Conservation (phyloP, 2,888 invertebrate species). For the Flexamia atlantica region DNA sequence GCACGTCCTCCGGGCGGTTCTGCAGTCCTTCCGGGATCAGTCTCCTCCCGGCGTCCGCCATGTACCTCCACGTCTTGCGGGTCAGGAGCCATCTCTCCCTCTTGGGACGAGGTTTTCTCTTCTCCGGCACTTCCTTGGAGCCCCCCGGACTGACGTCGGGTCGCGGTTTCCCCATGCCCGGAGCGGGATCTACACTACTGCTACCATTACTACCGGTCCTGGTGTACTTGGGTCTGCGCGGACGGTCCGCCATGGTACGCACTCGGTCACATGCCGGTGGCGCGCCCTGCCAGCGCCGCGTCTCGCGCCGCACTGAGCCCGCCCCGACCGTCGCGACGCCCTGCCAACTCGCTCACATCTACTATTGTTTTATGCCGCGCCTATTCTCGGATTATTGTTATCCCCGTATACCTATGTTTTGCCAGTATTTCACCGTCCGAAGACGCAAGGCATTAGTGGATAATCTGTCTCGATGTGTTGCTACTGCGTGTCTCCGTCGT, state of each 20-base stretch:
- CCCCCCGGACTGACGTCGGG: constrained; percentile 43
- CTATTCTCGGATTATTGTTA: constrained; percentile 58
- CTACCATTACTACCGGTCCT: constrained; percentile 41
- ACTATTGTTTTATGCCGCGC: constrained; percentile 58
- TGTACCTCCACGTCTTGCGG: constrained; percentile 93
- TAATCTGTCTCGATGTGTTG: not conserved
- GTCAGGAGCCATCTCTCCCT: constrained; percentile 93
- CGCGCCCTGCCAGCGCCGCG: constrained; percentile 21
- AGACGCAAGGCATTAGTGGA: not conserved
- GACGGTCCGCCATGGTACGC: constrained; percentile 46
- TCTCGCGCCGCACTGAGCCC: constrained; percentile 19
- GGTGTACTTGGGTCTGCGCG: constrained; percentile 15
- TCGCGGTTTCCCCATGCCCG: constrained; percentile 49
- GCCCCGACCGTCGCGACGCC: constrained; percentile 27
- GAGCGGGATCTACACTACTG: not conserved
- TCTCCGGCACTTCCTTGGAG: constrained; percentile 71
- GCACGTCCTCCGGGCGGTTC: constrained; percentile 86
- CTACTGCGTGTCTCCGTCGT: not conserved
- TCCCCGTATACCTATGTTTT: constrained; percentile 50
- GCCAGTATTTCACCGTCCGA: constrained; percentile 43
- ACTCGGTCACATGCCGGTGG: constrained; percentile 17
- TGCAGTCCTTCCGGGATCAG: constrained; percentile 89
- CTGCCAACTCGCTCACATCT: constrained; percentile 36
- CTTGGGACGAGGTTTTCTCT: constrained; percentile 77
- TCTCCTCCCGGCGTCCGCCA: constrained; percentile 93